Evolutionary conservation across 2,797 vertebrate species (phyloP), one percentile per base, ranked within the genome.

Genomic region (Heterohyrax brucei): DNA sequence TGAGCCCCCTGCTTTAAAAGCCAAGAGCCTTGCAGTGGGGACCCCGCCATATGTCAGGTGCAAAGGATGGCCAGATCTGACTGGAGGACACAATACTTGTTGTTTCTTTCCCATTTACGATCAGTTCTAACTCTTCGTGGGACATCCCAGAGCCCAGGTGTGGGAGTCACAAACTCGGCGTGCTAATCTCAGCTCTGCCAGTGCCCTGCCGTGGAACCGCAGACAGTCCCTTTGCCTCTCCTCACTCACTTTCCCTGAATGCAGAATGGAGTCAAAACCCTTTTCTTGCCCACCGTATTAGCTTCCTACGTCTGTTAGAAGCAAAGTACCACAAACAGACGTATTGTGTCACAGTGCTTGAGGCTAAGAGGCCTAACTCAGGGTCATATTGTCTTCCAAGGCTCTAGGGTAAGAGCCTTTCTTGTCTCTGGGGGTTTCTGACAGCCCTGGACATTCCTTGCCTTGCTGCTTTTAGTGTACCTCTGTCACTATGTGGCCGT

Each of bases 41-140:
- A 88, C 21, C 1, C 2, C 87, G n/a, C 48, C n/a, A 1, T 44
- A 10, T 30, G 12, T 70, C 5, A 13, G 89, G 61, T 24, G 7
- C 26, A 18, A 64, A 33, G 66, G 30, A 44, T 30, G 12, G 13
- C 39, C 39, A 21, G 48, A n/a, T 70, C 84, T 73, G 9, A 14
- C 33, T 18, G 22, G 30, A 12, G 33, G 22, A 39, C 64, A n/a
- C 1, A 0, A 10, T 44, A 3, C 22, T 39, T 73, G 13, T 56
- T 1, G 7, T 18, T 28, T 6, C 75, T 61, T 80, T 26, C 28
- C 59, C 5, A 0, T 53, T 33, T 22, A 3, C 76, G n/a, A 56
- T 44, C 76, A 22, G 0, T 26, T 91, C 56, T 53, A 39, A 80
- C 64, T 39, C 7, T 0, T 64, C 1, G 0, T 39, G 56, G 79